These are phyloP conservation scores for Pandemis corylana DNA, from an alignment of 2,888 invertebrate genomes.

Conservation along the genomic window DNA sequence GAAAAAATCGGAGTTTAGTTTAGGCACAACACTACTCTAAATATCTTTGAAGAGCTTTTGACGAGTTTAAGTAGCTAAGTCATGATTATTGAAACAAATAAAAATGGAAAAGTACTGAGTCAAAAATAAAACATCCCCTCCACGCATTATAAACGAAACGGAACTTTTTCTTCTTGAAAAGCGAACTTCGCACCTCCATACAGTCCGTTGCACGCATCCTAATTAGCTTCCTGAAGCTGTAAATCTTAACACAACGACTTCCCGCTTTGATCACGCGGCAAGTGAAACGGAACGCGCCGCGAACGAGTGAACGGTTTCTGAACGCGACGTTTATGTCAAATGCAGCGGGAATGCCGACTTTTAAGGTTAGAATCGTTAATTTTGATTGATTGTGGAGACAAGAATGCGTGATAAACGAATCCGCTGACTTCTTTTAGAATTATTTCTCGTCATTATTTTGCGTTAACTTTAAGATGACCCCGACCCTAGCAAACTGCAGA, in stretches of 20 bases:
- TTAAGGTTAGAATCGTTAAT: slow-evolving; percentile 39
- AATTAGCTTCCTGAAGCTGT: slow-evolving; percentile 81
- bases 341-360: slow-evolving; percentile 66
- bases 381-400: slow-evolving; percentile 10
- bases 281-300: slow-evolving; percentile 73
- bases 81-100: too few species aligned
- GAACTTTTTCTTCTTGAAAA: slow-evolving; percentile 8
- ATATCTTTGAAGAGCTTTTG: too few species aligned
- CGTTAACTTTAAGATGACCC: too few species aligned
- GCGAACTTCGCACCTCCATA: slow-evolving; percentile 50
- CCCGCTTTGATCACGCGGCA: slow-evolving; percentile 74
- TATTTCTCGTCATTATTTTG: too few species aligned
- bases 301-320: slow-evolving; percentile 70
- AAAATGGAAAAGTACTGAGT: too few species aligned
- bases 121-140: too few species aligned
- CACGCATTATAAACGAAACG: not conserved
- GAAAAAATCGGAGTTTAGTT: too few species aligned
- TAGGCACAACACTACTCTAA: too few species aligned
- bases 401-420: not conserved
- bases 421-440: not conserved
- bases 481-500: too few species aligned
- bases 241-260: slow-evolving; percentile 77
- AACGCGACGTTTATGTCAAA: slow-evolving; percentile 77
- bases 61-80: too few species aligned
- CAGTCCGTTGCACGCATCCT: slow-evolving; percentile 61